Evolutionary conservation across 2,113 vertebrate species (phyloP).

Genomic region (Anguilla japonica): DNA sequence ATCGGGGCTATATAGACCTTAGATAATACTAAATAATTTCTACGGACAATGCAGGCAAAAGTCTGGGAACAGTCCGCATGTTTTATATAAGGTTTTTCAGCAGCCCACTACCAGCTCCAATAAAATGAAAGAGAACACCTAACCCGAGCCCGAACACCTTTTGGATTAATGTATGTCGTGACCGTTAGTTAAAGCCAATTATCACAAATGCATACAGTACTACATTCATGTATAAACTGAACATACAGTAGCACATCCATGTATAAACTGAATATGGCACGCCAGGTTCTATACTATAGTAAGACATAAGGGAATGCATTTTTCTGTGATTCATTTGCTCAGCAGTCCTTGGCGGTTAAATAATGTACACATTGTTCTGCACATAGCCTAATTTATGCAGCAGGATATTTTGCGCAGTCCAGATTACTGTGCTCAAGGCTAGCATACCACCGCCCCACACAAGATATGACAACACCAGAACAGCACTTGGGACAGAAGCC

Average conservation of each 20-base stretch:
- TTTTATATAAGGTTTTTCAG: background rate
- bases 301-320: background rate
- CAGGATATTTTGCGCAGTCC: no score
- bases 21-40: background rate
- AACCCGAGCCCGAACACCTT: background rate
- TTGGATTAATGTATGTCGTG: no score
- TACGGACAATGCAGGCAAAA: background rate
- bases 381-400: no score
- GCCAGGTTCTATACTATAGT: background rate
- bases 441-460: no score
- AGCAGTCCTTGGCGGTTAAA: no score
- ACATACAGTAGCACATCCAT: background rate
- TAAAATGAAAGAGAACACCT: background rate
- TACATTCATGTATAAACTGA: background rate
- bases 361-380: no score
- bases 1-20: background rate
- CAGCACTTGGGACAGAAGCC: background rate
- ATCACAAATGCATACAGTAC: no score
- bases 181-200: no score
- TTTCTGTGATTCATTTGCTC: background rate
- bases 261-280: background rate
- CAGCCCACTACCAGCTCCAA: background rate
- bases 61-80: background rate
- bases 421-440: no score
- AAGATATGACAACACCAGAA: background rate